These are phyloP conservation scores for Aphaenogaster ashmeadi DNA, from an alignment of 1,140 invertebrate genomes.

Conservation along the genomic window DNA sequence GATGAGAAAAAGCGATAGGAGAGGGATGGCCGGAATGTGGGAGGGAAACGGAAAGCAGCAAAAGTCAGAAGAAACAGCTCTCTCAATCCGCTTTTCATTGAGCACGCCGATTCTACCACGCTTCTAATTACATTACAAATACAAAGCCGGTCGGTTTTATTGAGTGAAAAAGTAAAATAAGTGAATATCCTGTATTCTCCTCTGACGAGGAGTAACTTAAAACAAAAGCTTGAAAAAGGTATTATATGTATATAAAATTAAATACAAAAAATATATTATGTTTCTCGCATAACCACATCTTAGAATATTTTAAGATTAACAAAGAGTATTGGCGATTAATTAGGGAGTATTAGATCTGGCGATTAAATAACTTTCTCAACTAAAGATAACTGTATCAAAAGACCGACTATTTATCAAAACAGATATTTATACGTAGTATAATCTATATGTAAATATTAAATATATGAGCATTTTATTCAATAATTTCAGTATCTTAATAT, in stretches of 20 bases:
- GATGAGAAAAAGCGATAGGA: constrained; percentile 57
- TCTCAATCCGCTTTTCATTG: constrained; percentile 65
- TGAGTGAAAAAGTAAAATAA: constrained; percentile 57
- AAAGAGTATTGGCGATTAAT: background rate
- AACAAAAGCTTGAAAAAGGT: constrained; percentile 23
- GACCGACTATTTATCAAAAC: background rate
- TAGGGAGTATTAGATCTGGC: background rate
- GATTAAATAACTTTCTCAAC: background rate
- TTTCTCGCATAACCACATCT: background rate
- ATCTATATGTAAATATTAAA: background rate
- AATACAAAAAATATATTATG: background rate
- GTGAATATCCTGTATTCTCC: constrained; percentile 34
- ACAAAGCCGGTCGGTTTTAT: constrained; percentile 48
- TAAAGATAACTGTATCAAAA: background rate
- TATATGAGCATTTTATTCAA: background rate
- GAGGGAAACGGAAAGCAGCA: constrained; percentile 58
- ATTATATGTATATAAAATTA: background rate
- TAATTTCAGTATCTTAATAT: background rate
- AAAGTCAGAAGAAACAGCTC: constrained; percentile 57
- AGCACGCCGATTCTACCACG: constrained; percentile 43
- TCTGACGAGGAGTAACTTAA: constrained; percentile 6
- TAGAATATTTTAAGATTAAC: background rate
- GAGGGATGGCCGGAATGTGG: constrained; percentile 56
- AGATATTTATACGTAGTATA: background rate
- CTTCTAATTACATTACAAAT: constrained; percentile 72